These are phyloP conservation scores for Battus philenor DNA, from an alignment of 1,140 invertebrate genomes.

Conservation along the genomic window DNA sequence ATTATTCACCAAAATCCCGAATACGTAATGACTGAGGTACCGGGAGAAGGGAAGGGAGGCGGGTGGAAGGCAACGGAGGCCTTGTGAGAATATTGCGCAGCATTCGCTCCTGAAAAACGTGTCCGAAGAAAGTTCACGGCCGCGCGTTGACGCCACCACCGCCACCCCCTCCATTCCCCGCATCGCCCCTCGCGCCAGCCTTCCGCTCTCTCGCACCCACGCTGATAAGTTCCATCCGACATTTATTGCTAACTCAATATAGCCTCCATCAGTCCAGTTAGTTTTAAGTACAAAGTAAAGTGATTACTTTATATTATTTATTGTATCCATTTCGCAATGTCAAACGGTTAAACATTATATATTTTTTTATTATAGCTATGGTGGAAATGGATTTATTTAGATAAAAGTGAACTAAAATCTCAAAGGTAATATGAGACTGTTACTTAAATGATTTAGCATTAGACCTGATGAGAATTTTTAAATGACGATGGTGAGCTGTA, in stretches of 20 bases:
- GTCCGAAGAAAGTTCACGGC: constrained; percentile 73
- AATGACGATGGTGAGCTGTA: too few species aligned
- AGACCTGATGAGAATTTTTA: too few species aligned
- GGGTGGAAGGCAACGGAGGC: constrained; percentile 23
- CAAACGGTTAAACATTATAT: neutral
- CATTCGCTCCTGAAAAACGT: constrained; percentile 70
- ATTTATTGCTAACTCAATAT: constrained; percentile 18
- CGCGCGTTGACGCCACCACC: constrained; percentile 67
- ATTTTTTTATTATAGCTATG: too few species aligned
- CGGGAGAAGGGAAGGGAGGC: constrained; percentile 5
- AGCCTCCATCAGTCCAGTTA: constrained; percentile 19
- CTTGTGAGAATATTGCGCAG: constrained; percentile 60
- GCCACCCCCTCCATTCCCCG: constrained; percentile 30
- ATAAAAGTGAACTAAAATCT: too few species aligned
- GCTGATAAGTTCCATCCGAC: constrained; percentile 25
- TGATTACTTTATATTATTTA: constrained; percentile 1
- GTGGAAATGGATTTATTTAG: too few species aligned
- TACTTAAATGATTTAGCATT: too few species aligned
- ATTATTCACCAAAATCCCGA: constrained; percentile 14
- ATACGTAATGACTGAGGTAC: constrained; percentile 13
- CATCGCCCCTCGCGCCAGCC: constrained; percentile 33
- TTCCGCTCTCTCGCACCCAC: constrained; percentile 37
- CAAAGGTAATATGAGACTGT: too few species aligned
- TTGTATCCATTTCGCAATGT: constrained; percentile 1
- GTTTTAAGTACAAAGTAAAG: constrained; percentile 5